Percentiles rank a stretch among this genome's conserved stretches.
Evolutionary conservation across 2,113 vertebrate species (phyloP).

Genomic region (crab-eating macaque (Macaca fascicularis)): DNA sequence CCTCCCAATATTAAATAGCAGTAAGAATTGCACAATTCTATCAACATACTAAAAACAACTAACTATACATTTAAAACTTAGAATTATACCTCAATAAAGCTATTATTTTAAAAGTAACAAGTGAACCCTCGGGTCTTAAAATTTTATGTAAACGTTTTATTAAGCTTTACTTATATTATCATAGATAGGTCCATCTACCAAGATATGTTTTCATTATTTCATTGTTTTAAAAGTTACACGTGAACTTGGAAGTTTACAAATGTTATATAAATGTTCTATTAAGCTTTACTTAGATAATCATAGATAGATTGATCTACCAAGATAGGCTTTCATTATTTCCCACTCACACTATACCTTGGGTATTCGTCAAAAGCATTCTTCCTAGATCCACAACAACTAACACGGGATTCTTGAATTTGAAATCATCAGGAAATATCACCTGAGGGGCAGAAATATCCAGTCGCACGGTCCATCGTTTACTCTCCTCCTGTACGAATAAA

Average conservation of each 20-base stretch:
- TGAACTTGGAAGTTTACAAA: background rate
- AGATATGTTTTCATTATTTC: background rate
- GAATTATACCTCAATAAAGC: background rate
- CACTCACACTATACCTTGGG: slow-evolving; percentile 88
- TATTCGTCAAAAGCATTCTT: slow-evolving; percentile 96
- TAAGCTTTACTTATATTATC: background rate
- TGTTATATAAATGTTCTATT: background rate
- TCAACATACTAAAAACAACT: background rate
- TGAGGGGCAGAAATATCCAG: slow-evolving; percentile 98
- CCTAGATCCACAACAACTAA: slow-evolving; percentile 96
- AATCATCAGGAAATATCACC: slow-evolving; percentile 98
- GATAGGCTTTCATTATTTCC: background rate
- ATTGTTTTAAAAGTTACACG: background rate
- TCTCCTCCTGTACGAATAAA: slow-evolving; percentile 89
- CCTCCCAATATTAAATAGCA: background rate
- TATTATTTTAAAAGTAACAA: background rate
- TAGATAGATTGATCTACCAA: background rate
- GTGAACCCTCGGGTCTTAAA: background rate
- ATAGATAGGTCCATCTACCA: background rate
- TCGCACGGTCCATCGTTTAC: slow-evolving; percentile 96
- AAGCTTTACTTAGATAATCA: background rate
- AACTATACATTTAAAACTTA: background rate
- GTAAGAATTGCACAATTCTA: background rate
- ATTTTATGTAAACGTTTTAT: background rate
- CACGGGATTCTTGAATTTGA: slow-evolving; percentile 93